phyloP scores from a whole-genome alignment of 2,113 vertebrate genomes.

The Pollimyrus isidori region DNA sequence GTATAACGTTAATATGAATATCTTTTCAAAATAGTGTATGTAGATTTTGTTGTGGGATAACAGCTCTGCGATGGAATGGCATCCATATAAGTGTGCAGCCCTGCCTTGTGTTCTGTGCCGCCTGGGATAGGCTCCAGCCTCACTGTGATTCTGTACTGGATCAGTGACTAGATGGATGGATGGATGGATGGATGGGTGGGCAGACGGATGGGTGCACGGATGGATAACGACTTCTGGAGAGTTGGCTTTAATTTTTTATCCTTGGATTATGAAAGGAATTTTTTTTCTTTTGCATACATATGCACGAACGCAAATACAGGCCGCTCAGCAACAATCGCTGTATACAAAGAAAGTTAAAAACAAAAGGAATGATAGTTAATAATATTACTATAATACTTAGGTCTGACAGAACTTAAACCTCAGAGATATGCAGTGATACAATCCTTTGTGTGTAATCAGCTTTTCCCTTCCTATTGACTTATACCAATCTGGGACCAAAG shows the following conservation, averaged over 20 bases:
- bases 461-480: conserved; percentile 70
- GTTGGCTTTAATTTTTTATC: neutral
- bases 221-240: neutral
- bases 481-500: conserved; percentile 65
- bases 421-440: neutral
- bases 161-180: neutral
- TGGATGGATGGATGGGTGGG: neutral
- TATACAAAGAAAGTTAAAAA: neutral
- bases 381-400: neutral
- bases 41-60: neutral
- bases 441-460: conserved; percentile 19
- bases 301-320: neutral
- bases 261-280: neutral
- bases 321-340: neutral
- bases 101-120: neutral
- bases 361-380: neutral
- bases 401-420: neutral
- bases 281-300: neutral
- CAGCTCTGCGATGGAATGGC: neutral
- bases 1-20: neutral
- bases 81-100: neutral
- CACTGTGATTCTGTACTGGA: neutral
- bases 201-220: neutral
- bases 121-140: neutral
- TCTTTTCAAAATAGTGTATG: neutral